Evolutionary conservation across 2,888 invertebrate species (phyloP).

Genomic region (Furcula furcula): DNA sequence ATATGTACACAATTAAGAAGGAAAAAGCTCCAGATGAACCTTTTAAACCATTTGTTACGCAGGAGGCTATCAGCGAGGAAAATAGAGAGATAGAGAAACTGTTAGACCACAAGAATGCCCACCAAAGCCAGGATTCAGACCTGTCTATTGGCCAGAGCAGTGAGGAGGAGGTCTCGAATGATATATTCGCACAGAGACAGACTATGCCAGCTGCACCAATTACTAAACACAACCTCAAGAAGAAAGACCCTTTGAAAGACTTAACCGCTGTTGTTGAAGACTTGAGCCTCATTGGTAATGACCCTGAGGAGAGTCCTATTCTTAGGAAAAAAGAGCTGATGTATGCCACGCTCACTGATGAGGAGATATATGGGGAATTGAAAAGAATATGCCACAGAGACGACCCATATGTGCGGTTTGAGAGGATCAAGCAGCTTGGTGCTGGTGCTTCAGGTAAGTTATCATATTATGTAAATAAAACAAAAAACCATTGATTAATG

Average conservation of each 20-base stretch:
- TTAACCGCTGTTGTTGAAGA: slow-evolving; percentile 65
- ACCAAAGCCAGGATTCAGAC: slow-evolving; percentile 84
- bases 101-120: slow-evolving; percentile 86
- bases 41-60: slow-evolving; percentile 91
- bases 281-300: slow-evolving; percentile 65
- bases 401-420: slow-evolving; percentile 91
- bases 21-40: slow-evolving; percentile 87
- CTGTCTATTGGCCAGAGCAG: slow-evolving; percentile 77
- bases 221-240: slow-evolving; percentile 62
- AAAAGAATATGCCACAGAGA: slow-evolving; percentile 90
- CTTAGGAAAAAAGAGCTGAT: slow-evolving; percentile 82
- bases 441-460: slow-evolving; percentile 89
- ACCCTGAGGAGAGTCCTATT: slow-evolving; percentile 81
- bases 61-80: slow-evolving; percentile 90
- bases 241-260: slow-evolving; percentile 63
- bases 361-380: slow-evolving; percentile 89
- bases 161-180: slow-evolving; percentile 75
- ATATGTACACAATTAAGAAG: slow-evolving; percentile 93
- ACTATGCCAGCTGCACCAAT: slow-evolving; percentile 81
- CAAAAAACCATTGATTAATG: no score
- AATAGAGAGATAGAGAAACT: slow-evolving; percentile 91
- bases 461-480: no score
- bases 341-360: slow-evolving; percentile 83
- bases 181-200: slow-evolving; percentile 61
- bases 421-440: slow-evolving; percentile 91